Evolutionary conservation across 1,140 invertebrate genomes (phyloP).

Genomic region (Elysia chlorotica): DNA sequence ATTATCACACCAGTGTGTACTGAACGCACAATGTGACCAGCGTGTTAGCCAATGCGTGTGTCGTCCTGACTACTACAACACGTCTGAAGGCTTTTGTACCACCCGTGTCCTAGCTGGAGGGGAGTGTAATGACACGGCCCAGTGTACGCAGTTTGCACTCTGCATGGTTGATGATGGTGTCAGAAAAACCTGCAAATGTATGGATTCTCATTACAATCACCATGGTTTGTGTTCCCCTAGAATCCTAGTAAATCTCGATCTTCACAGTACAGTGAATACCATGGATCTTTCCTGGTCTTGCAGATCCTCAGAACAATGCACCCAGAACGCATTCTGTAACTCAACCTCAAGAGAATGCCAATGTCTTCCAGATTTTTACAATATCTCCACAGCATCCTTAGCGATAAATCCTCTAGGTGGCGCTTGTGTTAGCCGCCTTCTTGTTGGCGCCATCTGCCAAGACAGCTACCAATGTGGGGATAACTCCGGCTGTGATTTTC

Average conservation of each 20-base stretch:
- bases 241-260: too few species aligned
- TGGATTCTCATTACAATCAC: neutral
- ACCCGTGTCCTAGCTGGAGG: neutral
- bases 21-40: constrained; percentile 9
- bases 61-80: constrained; percentile 8
- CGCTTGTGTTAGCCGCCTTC: neutral
- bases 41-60: constrained; percentile 3
- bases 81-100: neutral
- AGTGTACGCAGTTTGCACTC: constrained; percentile 2
- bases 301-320: constrained; percentile 1
- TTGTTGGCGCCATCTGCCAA: neutral
- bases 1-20: constrained; percentile 19
- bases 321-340: neutral
- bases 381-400: too few species aligned
- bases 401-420: too few species aligned
- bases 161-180: neutral
- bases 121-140: constrained; percentile 14
- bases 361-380: constrained; percentile 20
- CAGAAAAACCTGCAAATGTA: neutral
- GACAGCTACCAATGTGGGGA: constrained; percentile 17
- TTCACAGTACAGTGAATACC: neutral
- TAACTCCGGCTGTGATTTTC: constrained; percentile 11
- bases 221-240: neutral
- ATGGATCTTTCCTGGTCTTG: neutral
- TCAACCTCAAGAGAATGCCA: neutral